These are phyloP conservation scores for Notarius lentiginosus DNA, from an alignment of 2,113 vertebrate genomes.

Conservation along the genomic window DNA sequence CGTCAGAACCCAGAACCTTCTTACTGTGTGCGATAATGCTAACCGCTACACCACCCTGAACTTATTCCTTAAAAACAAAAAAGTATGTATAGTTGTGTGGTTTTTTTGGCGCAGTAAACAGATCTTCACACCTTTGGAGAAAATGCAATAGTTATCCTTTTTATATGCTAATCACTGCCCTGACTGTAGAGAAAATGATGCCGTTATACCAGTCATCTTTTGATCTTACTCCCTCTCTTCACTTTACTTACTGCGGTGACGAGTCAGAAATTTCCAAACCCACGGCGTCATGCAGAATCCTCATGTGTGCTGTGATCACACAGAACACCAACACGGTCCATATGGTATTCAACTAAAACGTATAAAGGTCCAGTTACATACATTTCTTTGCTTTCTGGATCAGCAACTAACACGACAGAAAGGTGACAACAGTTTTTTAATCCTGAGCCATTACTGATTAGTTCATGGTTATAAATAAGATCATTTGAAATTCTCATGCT, in stretches of 20 bases:
- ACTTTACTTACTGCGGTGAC: not conserved
- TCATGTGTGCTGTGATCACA: not conserved
- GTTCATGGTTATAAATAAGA: not conserved
- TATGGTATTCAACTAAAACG: not conserved
- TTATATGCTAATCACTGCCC: not conserved
- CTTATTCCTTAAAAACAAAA: no score
- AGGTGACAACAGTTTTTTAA: not conserved
- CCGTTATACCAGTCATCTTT: not conserved
- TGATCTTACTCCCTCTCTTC: not conserved
- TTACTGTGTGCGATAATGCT: no score
- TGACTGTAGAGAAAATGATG: not conserved
- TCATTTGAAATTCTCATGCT: not conserved
- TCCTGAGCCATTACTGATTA: not conserved
- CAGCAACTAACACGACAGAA: not conserved
- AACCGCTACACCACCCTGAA: no score
- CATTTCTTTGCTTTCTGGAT: not conserved
- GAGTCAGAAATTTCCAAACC: slow-evolving; percentile 1
- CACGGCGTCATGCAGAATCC: not conserved
- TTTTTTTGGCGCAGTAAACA: not conserved
- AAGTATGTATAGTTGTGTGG: no score
- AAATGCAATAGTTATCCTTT: not conserved
- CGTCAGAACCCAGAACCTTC: no score
- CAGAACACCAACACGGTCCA: not conserved
- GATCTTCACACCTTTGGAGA: not conserved
- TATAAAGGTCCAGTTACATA: not conserved